Percentiles rank a stretch among this genome's conserved stretches.
phyloP scores from a whole-genome alignment of 2,113 vertebrate genomes.

The Plotosus lineatus region DNA sequence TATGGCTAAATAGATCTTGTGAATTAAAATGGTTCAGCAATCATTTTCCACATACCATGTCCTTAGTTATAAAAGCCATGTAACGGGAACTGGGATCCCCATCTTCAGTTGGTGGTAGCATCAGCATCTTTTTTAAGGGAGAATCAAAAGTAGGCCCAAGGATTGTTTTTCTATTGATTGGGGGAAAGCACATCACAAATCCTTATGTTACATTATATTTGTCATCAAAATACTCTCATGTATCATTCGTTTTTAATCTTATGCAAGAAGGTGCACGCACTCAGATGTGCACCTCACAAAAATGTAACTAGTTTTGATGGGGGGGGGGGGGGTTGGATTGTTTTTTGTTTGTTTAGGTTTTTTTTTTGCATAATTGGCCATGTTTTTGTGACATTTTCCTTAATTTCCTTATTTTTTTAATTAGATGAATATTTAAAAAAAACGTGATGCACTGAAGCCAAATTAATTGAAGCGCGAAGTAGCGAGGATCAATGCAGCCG shows the following conservation, averaged over 20 bases:
- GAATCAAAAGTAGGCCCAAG: slow-evolving; percentile 84
- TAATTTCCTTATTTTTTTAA: no score
- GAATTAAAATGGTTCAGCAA: neutral
- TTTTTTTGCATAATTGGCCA: no score
- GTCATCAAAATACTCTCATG: neutral
- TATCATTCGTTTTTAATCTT: neutral
- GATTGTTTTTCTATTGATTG: slow-evolving; percentile 81
- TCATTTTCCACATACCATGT: slow-evolving; percentile 76
- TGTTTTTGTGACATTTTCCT: no score
- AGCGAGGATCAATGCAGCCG: no score
- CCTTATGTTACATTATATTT: neutral
- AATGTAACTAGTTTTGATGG: no score
- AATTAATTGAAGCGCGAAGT: no score
- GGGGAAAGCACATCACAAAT: slow-evolving; percentile 17
- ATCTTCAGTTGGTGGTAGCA: slow-evolving; percentile 69
- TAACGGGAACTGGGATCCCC: slow-evolving; percentile 64
- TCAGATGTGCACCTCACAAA: no score
- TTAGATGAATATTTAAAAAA: no score
- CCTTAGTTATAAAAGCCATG: slow-evolving; percentile 82
- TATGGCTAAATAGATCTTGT: neutral
- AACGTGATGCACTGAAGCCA: no score
- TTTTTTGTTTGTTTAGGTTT: no score
- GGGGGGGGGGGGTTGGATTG: no score
- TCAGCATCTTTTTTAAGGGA: slow-evolving; percentile 77
- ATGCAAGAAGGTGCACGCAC: no score